Percentiles rank a stretch among this genome's conserved stretches.
Evolutionary conservation across 35 echinoderm and acorn worm species (phyloP).

Genomic region (Eucidaris tribuloides): DNA sequence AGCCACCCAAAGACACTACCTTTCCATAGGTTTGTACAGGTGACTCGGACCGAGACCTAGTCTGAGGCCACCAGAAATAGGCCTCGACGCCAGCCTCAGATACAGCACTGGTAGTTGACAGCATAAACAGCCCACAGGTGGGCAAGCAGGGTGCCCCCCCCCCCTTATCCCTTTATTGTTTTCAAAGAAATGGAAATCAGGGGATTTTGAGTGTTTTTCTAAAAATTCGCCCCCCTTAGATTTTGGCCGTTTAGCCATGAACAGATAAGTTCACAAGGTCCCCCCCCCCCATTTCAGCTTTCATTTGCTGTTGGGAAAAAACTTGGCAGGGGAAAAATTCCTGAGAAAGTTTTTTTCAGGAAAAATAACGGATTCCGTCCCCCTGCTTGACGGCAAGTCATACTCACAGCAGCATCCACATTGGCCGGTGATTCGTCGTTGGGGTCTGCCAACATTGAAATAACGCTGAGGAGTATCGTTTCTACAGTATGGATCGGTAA

Average conservation of each 20-base stretch:
- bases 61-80: too few relatives aligned
- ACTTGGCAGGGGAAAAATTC: background rate
- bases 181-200: too few relatives aligned
- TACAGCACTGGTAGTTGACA: too few relatives aligned
- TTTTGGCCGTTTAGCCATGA: too few relatives aligned
- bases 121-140: too few relatives aligned
- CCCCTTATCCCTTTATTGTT: background rate
- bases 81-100: too few relatives aligned
- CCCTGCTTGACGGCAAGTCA: too few relatives aligned
- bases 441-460: slow-evolving; percentile 93
- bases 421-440: slow-evolving; percentile 99
- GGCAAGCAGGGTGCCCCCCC: background rate
- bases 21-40: too few relatives aligned
- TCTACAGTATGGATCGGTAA: slow-evolving; percentile 92
- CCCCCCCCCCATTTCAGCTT: background rate
- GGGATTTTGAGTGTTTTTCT: too few relatives aligned
- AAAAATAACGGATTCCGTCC: background rate
- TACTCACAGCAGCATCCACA: slow-evolving; percentile 95
- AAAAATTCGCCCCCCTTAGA: too few relatives aligned
- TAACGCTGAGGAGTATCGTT: slow-evolving; percentile 94
- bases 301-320: background rate
- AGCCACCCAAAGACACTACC: too few relatives aligned
- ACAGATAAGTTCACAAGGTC: background rate
- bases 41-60: too few relatives aligned
- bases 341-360: background rate